Conservation (phyloP, 2,113 vertebrate genomes). For the Forbesichthys papilliferus region DNA sequence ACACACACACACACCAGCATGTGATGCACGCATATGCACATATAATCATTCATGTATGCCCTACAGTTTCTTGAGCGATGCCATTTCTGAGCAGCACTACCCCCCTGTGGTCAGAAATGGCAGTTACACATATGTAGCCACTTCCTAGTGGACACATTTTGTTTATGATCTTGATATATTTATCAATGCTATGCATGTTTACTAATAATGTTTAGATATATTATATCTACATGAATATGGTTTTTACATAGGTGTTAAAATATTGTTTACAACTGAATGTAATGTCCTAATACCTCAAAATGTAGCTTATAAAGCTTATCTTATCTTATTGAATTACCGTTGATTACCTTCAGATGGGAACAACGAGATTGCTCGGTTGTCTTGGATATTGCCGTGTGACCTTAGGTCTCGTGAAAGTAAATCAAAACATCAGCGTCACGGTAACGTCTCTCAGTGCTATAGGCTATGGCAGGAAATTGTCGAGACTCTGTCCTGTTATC, state of each 20-base stretch:
- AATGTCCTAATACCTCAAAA: conserved; percentile 5
- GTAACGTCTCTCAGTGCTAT: no score
- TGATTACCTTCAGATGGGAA: not conserved
- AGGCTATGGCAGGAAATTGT: not conserved
- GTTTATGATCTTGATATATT: not conserved
- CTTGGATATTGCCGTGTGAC: not conserved
- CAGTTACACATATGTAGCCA: not conserved
- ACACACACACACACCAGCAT: no score
- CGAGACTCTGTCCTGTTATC: not conserved
- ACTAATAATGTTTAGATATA: not conserved
- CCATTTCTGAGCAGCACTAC: no score
- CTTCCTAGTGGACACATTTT: not conserved
- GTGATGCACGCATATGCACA: no score
- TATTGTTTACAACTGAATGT: not conserved
- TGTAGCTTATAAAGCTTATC: not conserved
- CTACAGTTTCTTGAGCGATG: no score
- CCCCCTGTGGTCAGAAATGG: no score
- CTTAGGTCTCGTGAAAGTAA: not conserved
- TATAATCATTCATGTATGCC: no score
- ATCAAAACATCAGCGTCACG: not conserved
- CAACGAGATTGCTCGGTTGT: not conserved
- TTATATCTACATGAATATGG: not conserved
- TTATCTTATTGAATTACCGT: no score
- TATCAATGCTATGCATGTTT: not conserved
- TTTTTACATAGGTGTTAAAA: not conserved